These are phyloP conservation scores for Tauraco hartlaubi DNA, from an alignment of 2,797 vertebrate genomes.

Conservation along the genomic window DNA sequence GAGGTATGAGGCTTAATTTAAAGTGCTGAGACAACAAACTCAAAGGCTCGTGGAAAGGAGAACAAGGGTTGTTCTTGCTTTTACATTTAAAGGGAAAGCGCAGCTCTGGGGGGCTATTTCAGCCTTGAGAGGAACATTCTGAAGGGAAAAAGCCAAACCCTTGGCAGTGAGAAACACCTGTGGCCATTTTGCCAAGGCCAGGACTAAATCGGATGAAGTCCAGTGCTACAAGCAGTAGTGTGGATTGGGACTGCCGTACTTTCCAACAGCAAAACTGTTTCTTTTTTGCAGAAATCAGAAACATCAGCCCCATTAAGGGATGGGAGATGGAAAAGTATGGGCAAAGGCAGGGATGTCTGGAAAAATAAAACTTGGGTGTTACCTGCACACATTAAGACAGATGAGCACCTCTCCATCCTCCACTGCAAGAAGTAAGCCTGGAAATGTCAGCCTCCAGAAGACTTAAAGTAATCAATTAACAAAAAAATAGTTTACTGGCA, in stretches of 20 bases:
- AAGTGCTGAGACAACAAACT: constrained; percentile 36
- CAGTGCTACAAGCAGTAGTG: not conserved
- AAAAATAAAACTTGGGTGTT: not conserved
- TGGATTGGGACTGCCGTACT: not conserved
- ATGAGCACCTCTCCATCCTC: not conserved
- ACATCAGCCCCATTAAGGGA: not conserved
- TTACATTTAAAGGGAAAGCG: constrained; percentile 24
- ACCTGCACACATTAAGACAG: not conserved
- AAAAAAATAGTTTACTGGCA: not conserved
- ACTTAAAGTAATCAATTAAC: not conserved
- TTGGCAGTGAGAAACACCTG: not conserved
- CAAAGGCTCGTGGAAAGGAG: not conserved
- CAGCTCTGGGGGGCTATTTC: not conserved
- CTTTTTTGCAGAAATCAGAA: not conserved
- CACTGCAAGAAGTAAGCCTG: not conserved
- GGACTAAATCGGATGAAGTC: not conserved
- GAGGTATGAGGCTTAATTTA: constrained; percentile 29
- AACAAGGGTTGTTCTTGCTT: constrained; percentile 34
- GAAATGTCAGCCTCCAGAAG: not conserved
- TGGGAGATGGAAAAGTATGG: not conserved
- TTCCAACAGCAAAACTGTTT: not conserved
- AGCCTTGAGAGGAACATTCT: not conserved
- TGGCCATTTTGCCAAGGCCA: not conserved
- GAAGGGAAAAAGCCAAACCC: not conserved
- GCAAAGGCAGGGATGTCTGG: not conserved